Conservation (phyloP, 2,797 vertebrate species). For the Smutsia gigantea region DNA sequence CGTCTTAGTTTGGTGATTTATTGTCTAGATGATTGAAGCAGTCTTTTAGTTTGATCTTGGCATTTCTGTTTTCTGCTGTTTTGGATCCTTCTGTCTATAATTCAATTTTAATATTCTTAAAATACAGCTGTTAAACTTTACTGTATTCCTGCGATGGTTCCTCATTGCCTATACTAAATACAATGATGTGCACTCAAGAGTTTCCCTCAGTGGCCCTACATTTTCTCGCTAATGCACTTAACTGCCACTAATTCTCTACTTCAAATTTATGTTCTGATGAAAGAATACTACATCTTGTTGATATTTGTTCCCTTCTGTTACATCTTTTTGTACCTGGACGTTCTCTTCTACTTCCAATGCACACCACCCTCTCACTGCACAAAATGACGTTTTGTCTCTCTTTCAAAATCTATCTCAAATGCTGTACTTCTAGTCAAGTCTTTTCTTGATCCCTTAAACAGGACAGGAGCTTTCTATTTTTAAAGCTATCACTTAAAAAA, state of each 20-base stretch:
- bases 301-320: background rate
- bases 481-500: conserved; percentile 1
- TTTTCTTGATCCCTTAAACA: background rate
- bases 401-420: conserved; percentile 28
- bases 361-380: background rate
- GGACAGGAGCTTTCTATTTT: background rate
- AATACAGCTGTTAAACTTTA: conserved; percentile 15
- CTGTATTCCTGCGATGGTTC: background rate
- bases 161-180: background rate
- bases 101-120: conserved; percentile 16
- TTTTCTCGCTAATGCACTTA: conserved; percentile 8
- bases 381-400: background rate
- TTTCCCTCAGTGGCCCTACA: background rate
- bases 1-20: background rate
- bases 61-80: background rate
- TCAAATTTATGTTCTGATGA: background rate
- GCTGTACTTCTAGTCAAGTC: background rate
- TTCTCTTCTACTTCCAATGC: background rate
- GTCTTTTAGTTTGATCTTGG: background rate
- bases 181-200: background rate
- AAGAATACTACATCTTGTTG: background rate
- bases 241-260: background rate
- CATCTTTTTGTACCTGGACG: background rate
- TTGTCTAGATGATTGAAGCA: background rate
- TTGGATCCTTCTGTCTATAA: background rate